Evolutionary conservation across 2,113 vertebrate species (phyloP), one percentile per base, ranked within the genome.

Genomic region (Neopipo cinnamomea): DNA sequence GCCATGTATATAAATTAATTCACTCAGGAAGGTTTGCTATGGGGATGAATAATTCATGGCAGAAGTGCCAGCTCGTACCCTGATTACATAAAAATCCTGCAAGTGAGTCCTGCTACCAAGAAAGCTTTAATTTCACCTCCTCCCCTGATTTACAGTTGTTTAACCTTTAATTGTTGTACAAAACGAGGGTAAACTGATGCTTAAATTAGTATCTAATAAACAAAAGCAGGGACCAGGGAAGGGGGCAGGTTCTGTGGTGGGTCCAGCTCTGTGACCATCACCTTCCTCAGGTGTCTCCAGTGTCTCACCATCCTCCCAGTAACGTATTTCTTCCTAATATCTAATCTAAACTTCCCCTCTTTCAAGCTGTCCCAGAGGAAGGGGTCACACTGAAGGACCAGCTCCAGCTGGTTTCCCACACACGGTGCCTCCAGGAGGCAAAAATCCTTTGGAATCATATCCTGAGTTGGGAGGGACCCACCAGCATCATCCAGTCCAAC

Each of bases 41-140:
- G 18, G 88, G 77, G 56, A 97, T 97, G 96, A 97, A 97, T 97
- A 97, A 97, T 97, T 96, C 97, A 97, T 96, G 79, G 85, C 30
- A 74, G 28, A 94, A 97, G 91, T 25, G 62, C 73, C 21, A 41
- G 94, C 65, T 91, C 49, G 2, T 25, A 78, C 83, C 11, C 87
- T 89, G 95, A 97, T 97, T 96, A 94, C 95, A 97, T 82, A 95
- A 96, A 96, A 95, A 66, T 39, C 93, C 88, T 65, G 77, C 75
- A 28, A 37, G 39, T 27, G 70, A 78, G 90, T 85, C 7, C 39
- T 2, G 49, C 92, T 62, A 62, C 87, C 62, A 27, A 96, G 82
- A 91, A 96, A 77, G 91, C 87, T 88, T 82, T 91, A 30, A 68
- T 94, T 94, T 81, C 77, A 76, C 65, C 96, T 89, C 93, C 92